Evolutionary conservation across 1,140 invertebrate species (phyloP).

Genomic region (Rhizoglyphus robini): DNA sequence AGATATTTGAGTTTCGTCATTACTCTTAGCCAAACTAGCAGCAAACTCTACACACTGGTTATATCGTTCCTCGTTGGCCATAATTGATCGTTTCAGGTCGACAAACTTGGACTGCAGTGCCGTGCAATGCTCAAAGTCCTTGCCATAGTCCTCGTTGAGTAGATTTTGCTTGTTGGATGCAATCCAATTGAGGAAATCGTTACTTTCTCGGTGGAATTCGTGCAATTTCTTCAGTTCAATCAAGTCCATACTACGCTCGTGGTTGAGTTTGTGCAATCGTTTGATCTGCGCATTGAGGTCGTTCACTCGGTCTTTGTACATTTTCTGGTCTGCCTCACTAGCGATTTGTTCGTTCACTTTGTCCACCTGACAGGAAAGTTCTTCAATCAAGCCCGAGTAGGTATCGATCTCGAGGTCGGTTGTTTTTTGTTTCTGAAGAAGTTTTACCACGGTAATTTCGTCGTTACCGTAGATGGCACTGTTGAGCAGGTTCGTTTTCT

Average conservation of each 20-base stretch:
- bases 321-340: constrained; percentile 56
- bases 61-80: constrained; percentile 78
- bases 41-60: constrained; percentile 81
- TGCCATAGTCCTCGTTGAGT: constrained; percentile 85
- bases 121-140: constrained; percentile 89
- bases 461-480: constrained; percentile 73
- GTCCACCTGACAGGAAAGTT: constrained; percentile 66
- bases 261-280: constrained; percentile 62
- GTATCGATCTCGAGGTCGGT: constrained; percentile 83
- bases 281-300: constrained; percentile 53
- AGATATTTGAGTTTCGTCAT: constrained; percentile 25
- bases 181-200: constrained; percentile 87
- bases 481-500: constrained; percentile 63
- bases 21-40: constrained; percentile 49
- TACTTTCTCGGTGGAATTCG: constrained; percentile 78
- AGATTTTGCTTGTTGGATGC: constrained; percentile 78
- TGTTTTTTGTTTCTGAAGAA: constrained; percentile 81
- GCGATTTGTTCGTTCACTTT: constrained; percentile 15
- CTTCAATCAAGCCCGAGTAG: constrained; percentile 75
- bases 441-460: constrained; percentile 70
- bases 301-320: constrained; percentile 58
- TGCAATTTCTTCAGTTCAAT: constrained; percentile 82
- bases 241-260: constrained; percentile 59
- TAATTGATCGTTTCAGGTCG: constrained; percentile 79
- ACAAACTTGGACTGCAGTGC: constrained; percentile 85